Percentiles rank a stretch among this genome's conserved stretches.
Evolutionary conservation across 2,888 invertebrate genomes (phyloP).

Genomic region (Synergus umbraculus): DNA sequence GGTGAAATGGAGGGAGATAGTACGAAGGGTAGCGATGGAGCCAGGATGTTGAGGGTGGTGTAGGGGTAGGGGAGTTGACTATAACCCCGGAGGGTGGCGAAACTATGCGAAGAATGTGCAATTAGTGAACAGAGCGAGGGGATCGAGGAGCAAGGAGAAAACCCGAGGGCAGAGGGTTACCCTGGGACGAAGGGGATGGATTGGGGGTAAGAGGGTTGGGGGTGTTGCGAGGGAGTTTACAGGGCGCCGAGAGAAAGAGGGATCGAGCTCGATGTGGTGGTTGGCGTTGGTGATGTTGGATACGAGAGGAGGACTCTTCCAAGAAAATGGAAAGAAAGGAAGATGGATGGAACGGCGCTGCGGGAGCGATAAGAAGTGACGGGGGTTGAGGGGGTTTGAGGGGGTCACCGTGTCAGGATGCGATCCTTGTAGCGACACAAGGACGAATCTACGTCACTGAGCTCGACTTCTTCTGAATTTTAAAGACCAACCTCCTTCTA

Average conservation of each 20-base stretch:
- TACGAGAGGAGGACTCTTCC: slow-evolving; percentile 54
- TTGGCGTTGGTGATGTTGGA: slow-evolving; percentile 49
- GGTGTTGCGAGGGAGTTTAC: slow-evolving; percentile 36
- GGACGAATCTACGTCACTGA: slow-evolving; percentile 49
- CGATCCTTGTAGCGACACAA: slow-evolving; percentile 48
- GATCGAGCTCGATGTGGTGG: slow-evolving; percentile 53
- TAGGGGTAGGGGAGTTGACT: slow-evolving; percentile 58
- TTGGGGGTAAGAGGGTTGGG: slow-evolving; percentile 43
- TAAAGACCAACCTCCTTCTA: slow-evolving; percentile 44
- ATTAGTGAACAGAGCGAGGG: slow-evolving; percentile 92
- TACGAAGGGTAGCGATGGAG: slow-evolving; percentile 44
- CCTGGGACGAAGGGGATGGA: slow-evolving; percentile 40
- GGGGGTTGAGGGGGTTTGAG: slow-evolving; percentile 49
- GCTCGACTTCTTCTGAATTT: slow-evolving; percentile 45
- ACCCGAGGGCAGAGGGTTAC: slow-evolving; percentile 56
- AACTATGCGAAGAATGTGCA: slow-evolving; percentile 98
- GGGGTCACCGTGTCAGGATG: slow-evolving; percentile 59
- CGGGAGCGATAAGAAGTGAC: slow-evolving; percentile 63
- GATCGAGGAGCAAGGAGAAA: slow-evolving; percentile 80
- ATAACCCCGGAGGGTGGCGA: slow-evolving; percentile 80
- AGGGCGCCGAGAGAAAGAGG: slow-evolving; percentile 44
- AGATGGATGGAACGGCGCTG: slow-evolving; percentile 75
- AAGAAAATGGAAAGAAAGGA: slow-evolving; percentile 75
- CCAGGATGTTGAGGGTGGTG: slow-evolving; percentile 52
- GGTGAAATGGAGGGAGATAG: slow-evolving; percentile 42